Evolutionary conservation across 1,140 invertebrate genomes (phyloP).

Genomic region (Calliopsis andreniformis): DNA sequence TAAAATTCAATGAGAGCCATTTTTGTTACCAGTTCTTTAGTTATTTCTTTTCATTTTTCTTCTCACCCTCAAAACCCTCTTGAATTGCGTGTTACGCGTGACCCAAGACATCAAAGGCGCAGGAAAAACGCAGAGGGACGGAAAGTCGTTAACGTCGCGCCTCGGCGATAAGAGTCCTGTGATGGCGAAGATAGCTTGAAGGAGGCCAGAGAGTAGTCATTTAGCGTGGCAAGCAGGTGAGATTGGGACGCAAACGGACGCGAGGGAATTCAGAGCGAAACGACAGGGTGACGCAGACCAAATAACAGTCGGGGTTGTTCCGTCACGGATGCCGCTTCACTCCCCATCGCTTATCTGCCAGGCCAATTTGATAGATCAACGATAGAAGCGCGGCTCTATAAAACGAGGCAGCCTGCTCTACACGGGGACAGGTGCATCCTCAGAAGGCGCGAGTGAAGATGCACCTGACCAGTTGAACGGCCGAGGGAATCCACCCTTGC

Average conservation of each 20-base stretch:
- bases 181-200: constrained; percentile 29
- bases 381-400: constrained; percentile 63
- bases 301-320: constrained; percentile 54
- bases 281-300: constrained; percentile 54
- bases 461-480: constrained; percentile 46
- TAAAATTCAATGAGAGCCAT: too few species aligned
- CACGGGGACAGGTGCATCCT: constrained; percentile 61
- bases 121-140: constrained; percentile 5
- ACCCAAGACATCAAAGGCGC: constrained; percentile 34
- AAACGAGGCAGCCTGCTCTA: constrained; percentile 45
- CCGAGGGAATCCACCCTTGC: constrained; percentile 25
- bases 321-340: constrained; percentile 57
- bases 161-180: constrained; percentile 23
- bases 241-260: constrained; percentile 24
- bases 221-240: constrained; percentile 62
- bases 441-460: constrained; percentile 20
- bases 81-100: neutral
- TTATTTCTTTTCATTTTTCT: too few species aligned
- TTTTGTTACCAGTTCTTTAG: too few species aligned
- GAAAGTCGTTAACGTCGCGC: constrained; percentile 42
- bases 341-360: constrained; percentile 64
- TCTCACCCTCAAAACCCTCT: too few species aligned
- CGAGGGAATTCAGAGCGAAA: constrained; percentile 51
- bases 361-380: constrained; percentile 73
- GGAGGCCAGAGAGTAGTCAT: constrained; percentile 13